Conservation (phyloP, 2,888 invertebrate genomes). For the Dasysyrphus albostriatus region DNA sequence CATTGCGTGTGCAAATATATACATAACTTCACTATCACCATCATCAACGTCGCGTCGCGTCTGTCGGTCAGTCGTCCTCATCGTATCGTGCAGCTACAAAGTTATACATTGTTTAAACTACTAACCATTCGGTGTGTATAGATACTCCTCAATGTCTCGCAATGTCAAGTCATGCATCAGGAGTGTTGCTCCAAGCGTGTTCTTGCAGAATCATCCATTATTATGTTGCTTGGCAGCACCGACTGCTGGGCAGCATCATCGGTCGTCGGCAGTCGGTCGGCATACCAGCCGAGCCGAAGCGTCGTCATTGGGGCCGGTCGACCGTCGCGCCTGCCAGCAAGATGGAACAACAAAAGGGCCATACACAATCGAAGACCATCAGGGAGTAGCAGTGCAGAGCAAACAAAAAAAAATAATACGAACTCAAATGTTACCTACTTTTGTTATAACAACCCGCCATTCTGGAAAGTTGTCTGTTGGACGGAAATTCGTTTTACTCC, state of each 20-base stretch:
- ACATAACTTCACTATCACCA: constrained; percentile 8
- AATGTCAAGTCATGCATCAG: constrained; percentile 72
- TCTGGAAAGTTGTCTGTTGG: constrained; percentile 68
- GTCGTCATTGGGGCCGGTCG: background rate
- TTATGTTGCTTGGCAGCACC: constrained; percentile 15
- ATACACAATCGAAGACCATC: constrained; percentile 44
- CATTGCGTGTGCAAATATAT: constrained; percentile 67
- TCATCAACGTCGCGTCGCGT: background rate
- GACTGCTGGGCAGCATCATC: constrained; percentile 31
- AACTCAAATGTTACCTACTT: constrained; percentile 70
- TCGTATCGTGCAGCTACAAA: background rate
- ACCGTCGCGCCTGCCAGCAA: constrained; percentile 36
- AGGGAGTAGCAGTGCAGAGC: constrained; percentile 47
- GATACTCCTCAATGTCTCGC: constrained; percentile 61
- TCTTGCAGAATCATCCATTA: constrained; percentile 65
- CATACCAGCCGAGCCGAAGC: constrained; percentile 10
- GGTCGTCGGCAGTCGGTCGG: background rate
- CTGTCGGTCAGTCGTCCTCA: background rate
- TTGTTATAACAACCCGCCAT: constrained; percentile 65
- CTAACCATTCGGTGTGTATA: constrained; percentile 7
- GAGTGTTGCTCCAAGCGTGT: constrained; percentile 55
- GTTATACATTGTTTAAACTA: constrained; percentile 12
- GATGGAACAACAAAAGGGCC: constrained; percentile 68
- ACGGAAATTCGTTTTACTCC: constrained; percentile 58
- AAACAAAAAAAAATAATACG: constrained; percentile 21